Conservation (phyloP, 35 echinoderm and acorn worm genomes). For the Anneissia japonica region DNA sequence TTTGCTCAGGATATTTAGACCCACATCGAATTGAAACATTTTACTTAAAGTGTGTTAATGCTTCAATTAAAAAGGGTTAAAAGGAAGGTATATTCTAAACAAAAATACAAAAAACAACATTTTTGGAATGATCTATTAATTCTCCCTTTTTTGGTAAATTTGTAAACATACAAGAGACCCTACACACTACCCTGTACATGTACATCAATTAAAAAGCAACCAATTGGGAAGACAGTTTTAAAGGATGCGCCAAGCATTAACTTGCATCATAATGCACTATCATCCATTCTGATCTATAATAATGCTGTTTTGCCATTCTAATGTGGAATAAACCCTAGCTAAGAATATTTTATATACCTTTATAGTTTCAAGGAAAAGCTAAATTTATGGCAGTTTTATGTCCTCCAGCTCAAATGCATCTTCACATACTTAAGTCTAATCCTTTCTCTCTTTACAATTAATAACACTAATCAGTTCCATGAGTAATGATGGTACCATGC, state of each 20-base stretch:
- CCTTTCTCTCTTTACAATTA: background rate
- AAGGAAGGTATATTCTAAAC: background rate
- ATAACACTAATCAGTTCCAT: background rate
- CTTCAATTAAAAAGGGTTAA: too few relatives aligned
- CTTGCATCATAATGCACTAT: too few relatives aligned
- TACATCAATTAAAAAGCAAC: background rate
- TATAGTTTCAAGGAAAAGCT: too few relatives aligned
- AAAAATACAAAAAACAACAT: too few relatives aligned
- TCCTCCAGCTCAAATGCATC: too few relatives aligned
- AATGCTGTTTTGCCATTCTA: background rate
- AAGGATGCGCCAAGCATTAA: background rate
- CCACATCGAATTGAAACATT: too few relatives aligned
- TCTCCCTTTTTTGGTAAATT: background rate
- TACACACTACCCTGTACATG: too few relatives aligned
- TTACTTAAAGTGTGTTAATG: too few relatives aligned
- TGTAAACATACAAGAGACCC: too few relatives aligned
- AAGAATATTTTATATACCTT: background rate
- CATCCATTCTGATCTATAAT: too few relatives aligned
- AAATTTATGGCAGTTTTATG: background rate
- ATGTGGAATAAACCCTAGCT: too few relatives aligned
- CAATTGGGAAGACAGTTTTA: background rate
- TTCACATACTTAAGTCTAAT: too few relatives aligned
- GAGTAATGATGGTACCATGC: background rate
- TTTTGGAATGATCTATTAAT: background rate
- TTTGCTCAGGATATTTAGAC: background rate